Percentiles rank a stretch among this genome's conserved stretches.
Conservation (phyloP, 2,888 invertebrate species). For the Ophion slaviceki region DNA sequence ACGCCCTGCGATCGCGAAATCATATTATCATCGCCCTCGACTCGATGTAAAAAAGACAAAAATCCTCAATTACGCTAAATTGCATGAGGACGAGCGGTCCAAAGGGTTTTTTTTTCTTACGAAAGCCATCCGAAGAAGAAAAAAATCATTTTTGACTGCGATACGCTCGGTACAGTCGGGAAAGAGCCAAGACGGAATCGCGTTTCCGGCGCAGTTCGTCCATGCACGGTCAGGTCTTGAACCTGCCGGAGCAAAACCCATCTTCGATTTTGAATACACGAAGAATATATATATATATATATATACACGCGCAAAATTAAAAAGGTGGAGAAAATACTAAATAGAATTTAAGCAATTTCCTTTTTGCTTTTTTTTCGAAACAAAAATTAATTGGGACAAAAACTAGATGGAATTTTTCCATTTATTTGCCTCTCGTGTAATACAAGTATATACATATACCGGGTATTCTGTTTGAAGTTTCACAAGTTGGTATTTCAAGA, state of each 20-base stretch:
- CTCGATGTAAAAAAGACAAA: not conserved
- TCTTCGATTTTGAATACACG: constrained; percentile 68
- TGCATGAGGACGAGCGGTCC: not conserved
- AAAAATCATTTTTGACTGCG: not conserved
- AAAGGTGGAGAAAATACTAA: constrained; percentile 32
- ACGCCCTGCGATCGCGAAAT: constrained; percentile 75
- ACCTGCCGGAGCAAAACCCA: constrained; percentile 80
- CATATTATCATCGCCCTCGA: constrained; percentile 11
- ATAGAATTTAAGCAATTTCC: not conserved
- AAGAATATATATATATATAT: constrained; percentile 11
- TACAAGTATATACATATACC: too few species aligned
- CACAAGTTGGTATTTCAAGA: too few species aligned
- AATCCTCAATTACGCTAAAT: not conserved
- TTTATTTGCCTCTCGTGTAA: too few species aligned
- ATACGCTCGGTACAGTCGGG: not conserved
- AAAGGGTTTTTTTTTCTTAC: not conserved
- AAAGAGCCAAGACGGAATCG: constrained; percentile 15
- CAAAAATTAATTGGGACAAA: too few species aligned
- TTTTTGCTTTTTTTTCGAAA: too few species aligned
- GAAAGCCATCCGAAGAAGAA: not conserved
- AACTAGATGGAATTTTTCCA: too few species aligned
- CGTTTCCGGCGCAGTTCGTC: constrained; percentile 70
- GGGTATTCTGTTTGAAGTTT: too few species aligned
- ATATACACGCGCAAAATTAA: constrained; percentile 20
- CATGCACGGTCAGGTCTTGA: constrained; percentile 78